A percentile compares a stretch with the other conserved stretches of the same genome.
Evolutionary conservation across 2,888 invertebrate species (phyloP).

Genomic region (Heliconius erato): DNA sequence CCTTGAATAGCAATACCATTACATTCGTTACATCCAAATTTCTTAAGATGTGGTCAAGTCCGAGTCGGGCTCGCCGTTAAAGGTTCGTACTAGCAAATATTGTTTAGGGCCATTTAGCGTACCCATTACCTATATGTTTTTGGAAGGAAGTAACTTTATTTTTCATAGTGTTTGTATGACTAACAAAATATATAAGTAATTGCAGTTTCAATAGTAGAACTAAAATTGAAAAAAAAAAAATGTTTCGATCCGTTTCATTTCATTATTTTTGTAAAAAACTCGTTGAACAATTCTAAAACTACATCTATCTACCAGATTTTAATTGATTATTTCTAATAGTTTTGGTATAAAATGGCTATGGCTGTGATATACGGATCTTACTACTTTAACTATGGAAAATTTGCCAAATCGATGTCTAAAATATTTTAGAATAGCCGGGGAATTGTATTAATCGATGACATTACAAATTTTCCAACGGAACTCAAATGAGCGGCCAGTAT

Average conservation of each 20-base stretch:
- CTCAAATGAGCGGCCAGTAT: not conserved
- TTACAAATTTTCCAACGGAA: not conserved
- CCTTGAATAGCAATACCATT: too few species aligned
- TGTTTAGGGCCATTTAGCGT: too few species aligned
- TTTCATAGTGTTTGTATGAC: not conserved
- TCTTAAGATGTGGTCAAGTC: too few species aligned
- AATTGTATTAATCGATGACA: not conserved
- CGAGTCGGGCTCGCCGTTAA: too few species aligned
- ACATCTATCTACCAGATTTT: not conserved
- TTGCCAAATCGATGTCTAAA: not conserved
- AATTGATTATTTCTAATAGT: not conserved
- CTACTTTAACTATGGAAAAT: too few species aligned
- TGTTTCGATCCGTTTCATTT: too few species aligned
- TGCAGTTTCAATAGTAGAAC: too few species aligned
- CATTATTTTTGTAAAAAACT: not conserved
- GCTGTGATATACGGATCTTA: too few species aligned
- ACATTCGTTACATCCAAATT: too few species aligned
- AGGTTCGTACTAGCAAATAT: too few species aligned
- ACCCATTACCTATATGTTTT: not conserved
- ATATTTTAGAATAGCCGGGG: not conserved
- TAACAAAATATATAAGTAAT: too few species aligned
- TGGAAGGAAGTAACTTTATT: not conserved
- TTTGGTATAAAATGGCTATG: not conserved
- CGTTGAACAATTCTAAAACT: not conserved
- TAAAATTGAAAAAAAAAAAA: too few species aligned